phyloP scores from a whole-genome alignment of 2,888 invertebrate genomes.

The Acronicta leporina region DNA sequence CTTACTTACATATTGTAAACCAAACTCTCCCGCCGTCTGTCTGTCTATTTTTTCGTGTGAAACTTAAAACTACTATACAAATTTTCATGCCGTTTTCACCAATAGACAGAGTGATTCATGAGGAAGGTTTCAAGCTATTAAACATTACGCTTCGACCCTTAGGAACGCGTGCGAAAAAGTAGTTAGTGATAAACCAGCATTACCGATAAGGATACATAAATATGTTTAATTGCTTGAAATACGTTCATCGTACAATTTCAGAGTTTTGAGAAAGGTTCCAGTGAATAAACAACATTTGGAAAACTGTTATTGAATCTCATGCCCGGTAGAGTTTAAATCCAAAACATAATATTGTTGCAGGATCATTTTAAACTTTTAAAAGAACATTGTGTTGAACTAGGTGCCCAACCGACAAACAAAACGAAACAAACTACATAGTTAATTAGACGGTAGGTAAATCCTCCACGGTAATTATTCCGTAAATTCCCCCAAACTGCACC shows the following conservation, averaged over 20 bases:
- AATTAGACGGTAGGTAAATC: constrained; percentile 37
- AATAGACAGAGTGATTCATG: no score
- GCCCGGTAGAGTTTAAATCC: constrained; percentile 6
- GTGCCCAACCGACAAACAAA: constrained; percentile 19
- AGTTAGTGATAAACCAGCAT: no score
- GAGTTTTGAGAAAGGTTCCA: constrained; percentile 23
- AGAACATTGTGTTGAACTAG: constrained; percentile 9
- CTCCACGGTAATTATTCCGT: constrained; percentile 37
- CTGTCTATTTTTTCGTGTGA: no score
- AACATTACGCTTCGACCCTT: no score
- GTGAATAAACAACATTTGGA: constrained; percentile 22
- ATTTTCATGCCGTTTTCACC: no score
- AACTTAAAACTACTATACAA: no score
- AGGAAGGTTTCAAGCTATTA: no score
- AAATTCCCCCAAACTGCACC: constrained; percentile 36
- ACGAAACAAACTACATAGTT: constrained; percentile 39
- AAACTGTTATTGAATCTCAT: constrained; percentile 30
- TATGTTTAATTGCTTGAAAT: no score
- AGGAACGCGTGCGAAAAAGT: no score
- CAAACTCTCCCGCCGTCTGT: no score
- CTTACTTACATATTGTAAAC: no score
- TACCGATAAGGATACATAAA: no score
- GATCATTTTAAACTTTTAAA: constrained; percentile 11
- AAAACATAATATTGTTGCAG: background rate
- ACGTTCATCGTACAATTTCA: background rate